Evolutionary conservation across 53 echinoderm and acorn worm species (phyloP).

Genomic region (Zoroaster sp.): DNA sequence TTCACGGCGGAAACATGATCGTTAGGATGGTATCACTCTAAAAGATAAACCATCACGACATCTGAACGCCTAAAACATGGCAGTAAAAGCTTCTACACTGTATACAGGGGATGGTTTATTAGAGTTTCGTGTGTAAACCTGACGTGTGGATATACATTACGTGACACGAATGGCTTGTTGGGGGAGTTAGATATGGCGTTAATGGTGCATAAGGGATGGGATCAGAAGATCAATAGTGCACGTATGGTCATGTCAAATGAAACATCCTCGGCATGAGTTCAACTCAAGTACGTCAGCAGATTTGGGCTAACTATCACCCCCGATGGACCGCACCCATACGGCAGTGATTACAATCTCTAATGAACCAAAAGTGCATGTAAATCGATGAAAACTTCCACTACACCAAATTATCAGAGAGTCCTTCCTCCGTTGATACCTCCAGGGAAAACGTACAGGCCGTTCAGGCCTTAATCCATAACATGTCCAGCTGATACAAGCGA

Average conservation of each 20-base stretch:
- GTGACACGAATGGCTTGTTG: neutral
- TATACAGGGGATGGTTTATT: neutral
- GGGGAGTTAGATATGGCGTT: neutral
- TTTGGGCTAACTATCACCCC: neutral
- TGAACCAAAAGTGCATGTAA: neutral
- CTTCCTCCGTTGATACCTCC: neutral
- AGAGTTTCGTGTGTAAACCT: neutral
- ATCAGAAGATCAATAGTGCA: neutral
- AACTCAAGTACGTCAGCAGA: neutral
- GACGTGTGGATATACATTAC: neutral
- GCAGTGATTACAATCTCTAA: neutral
- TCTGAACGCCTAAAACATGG: neutral
- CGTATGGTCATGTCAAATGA: neutral
- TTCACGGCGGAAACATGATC: neutral
- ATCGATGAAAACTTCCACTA: neutral
- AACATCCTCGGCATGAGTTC: neutral
- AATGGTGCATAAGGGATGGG: neutral
- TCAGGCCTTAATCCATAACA: neutral
- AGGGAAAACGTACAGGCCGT: no score
- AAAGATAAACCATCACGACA: neutral
- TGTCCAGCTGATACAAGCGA: neutral
- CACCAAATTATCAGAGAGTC: neutral
- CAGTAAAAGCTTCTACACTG: neutral
- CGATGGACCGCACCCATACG: neutral
- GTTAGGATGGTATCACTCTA: neutral